Percentiles rank a stretch among this genome's conserved stretches.
Conservation (phyloP, 2,113 vertebrate genomes). For the Bucco capensis region DNA sequence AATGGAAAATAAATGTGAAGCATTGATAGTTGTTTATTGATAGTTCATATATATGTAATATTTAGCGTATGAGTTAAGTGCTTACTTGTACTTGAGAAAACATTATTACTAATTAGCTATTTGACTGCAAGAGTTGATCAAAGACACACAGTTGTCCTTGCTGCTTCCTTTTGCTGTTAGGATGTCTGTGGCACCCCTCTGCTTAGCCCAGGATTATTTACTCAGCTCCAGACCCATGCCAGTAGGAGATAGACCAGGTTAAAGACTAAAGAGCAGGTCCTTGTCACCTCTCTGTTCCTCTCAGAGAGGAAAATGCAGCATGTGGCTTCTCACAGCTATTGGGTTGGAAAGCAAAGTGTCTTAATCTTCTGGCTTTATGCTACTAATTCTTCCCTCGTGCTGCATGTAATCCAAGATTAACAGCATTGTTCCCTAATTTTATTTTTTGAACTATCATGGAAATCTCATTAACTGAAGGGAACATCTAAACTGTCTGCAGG, state of each 20-base stretch:
- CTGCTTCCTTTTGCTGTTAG: accelerated
- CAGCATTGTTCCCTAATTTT: slow-evolving; percentile 32
- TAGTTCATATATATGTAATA: not conserved
- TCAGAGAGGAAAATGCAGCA: not conserved
- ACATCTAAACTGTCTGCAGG: not conserved
- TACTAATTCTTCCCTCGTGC: slow-evolving; percentile 26
- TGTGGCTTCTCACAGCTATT: not conserved
- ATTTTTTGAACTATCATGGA: slow-evolving; percentile 33
- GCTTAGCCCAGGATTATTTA: not conserved
- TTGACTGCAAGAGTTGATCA: not conserved
- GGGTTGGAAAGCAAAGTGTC: not conserved
- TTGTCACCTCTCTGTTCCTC: not conserved
- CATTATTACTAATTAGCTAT: not conserved
- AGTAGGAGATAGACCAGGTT: not conserved
- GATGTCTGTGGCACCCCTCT: not conserved
- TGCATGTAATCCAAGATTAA: slow-evolving; percentile 55
- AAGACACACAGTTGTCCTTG: not conserved
- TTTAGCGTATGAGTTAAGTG: not conserved
- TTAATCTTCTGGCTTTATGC: slow-evolving; percentile 24
- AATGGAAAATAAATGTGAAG: not conserved
- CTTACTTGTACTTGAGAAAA: not conserved
- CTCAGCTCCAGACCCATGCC: not conserved
- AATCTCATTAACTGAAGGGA: slow-evolving; percentile 58
- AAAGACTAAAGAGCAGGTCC: not conserved
- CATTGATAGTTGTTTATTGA: not conserved